Evolutionary conservation across 2,113 vertebrate genomes (phyloP).

Genomic region (Gyps fulvus): DNA sequence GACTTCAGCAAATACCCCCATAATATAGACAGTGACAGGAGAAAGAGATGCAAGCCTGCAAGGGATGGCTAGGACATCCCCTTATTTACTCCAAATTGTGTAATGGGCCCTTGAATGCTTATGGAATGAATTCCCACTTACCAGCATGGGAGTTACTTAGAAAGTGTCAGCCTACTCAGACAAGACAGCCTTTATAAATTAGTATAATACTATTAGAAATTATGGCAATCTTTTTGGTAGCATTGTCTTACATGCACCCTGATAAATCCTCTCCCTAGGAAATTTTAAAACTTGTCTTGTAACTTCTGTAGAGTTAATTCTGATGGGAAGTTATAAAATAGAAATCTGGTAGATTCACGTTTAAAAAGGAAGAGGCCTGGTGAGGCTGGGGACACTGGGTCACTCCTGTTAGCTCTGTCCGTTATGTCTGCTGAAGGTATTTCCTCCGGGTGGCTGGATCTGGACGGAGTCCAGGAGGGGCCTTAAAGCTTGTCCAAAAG

Average conservation of each 20-base stretch:
- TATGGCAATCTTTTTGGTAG: constrained; percentile 69
- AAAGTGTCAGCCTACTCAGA: constrained; percentile 67
- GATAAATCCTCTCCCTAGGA: constrained; percentile 68
- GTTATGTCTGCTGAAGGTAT: constrained; percentile 81
- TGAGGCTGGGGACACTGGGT: constrained; percentile 49
- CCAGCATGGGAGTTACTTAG: constrained; percentile 32
- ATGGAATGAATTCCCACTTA: constrained; percentile 50
- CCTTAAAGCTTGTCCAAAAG: constrained; percentile 91
- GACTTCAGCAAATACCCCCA: background rate
- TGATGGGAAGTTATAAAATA: constrained; percentile 80
- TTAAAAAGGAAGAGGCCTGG: constrained; percentile 78
- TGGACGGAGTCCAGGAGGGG: constrained; percentile 86
- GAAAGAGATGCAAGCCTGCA: background rate
- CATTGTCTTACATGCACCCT: constrained; percentile 66
- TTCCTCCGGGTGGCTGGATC: constrained; percentile 86
- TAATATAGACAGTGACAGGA: background rate
- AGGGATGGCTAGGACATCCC: background rate
- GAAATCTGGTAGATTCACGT: constrained; percentile 72
- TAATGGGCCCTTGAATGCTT: background rate
- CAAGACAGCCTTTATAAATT: constrained; percentile 77
- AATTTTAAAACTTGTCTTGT: constrained; percentile 60
- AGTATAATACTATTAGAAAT: constrained; percentile 73
- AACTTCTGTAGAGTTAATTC: constrained; percentile 68
- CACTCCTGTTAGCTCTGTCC: constrained; percentile 82
- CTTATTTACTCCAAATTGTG: background rate